These are phyloP conservation scores for Daktulosphaira vitifoliae DNA, from an alignment of 1,140 invertebrate species.

Conservation along the genomic window DNA sequence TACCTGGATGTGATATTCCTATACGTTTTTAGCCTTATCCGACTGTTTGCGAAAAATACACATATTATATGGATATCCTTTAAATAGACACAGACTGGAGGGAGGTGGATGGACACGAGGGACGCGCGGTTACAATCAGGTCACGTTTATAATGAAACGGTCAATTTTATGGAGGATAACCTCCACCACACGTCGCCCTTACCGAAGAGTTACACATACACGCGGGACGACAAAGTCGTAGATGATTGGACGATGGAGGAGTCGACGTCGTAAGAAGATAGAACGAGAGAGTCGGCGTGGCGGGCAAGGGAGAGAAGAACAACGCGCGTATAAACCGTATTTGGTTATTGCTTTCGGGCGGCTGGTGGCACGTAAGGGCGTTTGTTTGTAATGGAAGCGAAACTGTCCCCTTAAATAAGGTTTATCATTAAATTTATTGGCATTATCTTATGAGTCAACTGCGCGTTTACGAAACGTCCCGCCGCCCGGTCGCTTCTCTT, in stretches of 20 bases:
- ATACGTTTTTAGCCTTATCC: background rate
- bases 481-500: constrained; percentile 16
- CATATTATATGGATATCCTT: background rate
- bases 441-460: constrained; percentile 34
- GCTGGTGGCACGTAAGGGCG: constrained; percentile 33
- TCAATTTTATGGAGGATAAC: constrained; percentile 32
- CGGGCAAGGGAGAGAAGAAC: background rate
- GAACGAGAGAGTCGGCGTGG: too few species aligned
- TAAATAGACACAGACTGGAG: background rate
- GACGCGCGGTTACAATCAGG: constrained; percentile 18
- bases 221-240: constrained; percentile 14
- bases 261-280: too few species aligned
- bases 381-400: constrained; percentile 34
- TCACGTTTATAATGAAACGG: constrained; percentile 34
- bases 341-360: constrained; percentile 34
- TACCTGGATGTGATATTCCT: background rate
- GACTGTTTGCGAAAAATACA: too few species aligned
- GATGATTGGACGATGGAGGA: background rate
- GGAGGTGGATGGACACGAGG: background rate
- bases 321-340: constrained; percentile 30
- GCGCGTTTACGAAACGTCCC: constrained; percentile 32
- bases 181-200: too few species aligned
- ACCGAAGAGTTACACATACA: background rate
- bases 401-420: constrained; percentile 34
- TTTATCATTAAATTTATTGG: constrained; percentile 34